These are phyloP conservation scores for Laothoe populi DNA, from an alignment of 2,888 invertebrate genomes.

Conservation along the genomic window DNA sequence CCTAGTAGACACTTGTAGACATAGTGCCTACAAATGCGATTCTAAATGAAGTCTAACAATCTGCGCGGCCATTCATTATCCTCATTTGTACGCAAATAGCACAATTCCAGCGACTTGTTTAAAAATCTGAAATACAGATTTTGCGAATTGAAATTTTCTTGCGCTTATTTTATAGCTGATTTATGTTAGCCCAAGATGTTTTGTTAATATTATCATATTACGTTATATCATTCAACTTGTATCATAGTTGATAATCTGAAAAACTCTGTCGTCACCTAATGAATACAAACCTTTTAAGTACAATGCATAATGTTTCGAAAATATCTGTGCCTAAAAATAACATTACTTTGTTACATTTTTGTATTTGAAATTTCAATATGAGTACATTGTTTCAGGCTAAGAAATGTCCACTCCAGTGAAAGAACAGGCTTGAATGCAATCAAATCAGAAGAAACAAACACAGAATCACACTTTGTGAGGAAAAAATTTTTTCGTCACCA, in stretches of 20 bases:
- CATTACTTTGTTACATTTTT: too few relatives aligned
- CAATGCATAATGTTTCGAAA: too few relatives aligned
- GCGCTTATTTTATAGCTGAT: not conserved
- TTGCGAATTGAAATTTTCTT: conserved; percentile 1
- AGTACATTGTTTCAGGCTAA: conserved; percentile 55
- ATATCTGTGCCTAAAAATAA: too few relatives aligned
- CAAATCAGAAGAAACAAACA: conserved; percentile 48
- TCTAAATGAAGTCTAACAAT: conserved; percentile 37
- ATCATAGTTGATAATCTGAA: too few relatives aligned
- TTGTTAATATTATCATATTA: not conserved
- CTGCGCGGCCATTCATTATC: conserved; percentile 54
- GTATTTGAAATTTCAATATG: not conserved
- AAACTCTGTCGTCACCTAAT: too few relatives aligned
- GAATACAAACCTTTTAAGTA: too few relatives aligned
- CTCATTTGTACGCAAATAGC: conserved; percentile 39
- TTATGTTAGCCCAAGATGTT: not conserved
- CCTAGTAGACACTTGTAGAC: conserved; percentile 23
- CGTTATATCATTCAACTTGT: too few relatives aligned
- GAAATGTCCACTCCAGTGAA: conserved; percentile 72
- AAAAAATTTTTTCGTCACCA: conserved; percentile 79
- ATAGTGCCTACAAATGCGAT: conserved; percentile 31
- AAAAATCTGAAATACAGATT: conserved; percentile 19
- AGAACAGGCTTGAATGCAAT: conserved; percentile 55
- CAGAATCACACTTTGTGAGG: conserved; percentile 48
- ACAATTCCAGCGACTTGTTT: conserved; percentile 27